Evolutionary conservation across 2,888 invertebrate species (phyloP).

Genomic region (Sphaeridia pumilis): DNA sequence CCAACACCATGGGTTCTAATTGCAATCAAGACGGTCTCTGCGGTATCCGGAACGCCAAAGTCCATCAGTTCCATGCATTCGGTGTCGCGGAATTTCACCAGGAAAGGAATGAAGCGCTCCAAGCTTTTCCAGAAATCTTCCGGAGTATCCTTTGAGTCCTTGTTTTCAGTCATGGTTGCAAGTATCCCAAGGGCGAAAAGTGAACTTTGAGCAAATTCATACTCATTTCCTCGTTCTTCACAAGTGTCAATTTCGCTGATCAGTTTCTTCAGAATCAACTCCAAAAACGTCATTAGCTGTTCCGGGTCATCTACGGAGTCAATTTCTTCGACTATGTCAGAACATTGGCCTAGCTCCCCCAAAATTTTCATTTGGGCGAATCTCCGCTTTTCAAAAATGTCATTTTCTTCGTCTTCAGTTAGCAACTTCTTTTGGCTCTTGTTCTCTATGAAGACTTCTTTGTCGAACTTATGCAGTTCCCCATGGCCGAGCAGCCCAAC

Average conservation of each 20-base stretch:
- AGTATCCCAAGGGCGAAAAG: conserved; percentile 24
- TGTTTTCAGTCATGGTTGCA: conserved; percentile 25
- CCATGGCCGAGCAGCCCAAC: background rate
- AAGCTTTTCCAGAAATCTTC: conserved; percentile 19
- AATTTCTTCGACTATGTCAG: conserved; percentile 23
- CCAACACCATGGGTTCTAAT: conserved; percentile 23
- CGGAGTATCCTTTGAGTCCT: conserved; percentile 4
- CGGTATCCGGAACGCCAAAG: conserved; percentile 21
- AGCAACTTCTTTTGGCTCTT: background rate
- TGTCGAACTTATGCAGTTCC: background rate
- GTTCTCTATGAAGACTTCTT: background rate
- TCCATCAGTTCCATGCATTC: conserved; percentile 10
- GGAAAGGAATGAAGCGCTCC: conserved; percentile 21
- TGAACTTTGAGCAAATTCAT: conserved; percentile 23
- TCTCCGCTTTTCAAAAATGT: conserved; percentile 10
- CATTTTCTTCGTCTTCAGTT: conserved; percentile 6
- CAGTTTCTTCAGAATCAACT: conserved; percentile 26
- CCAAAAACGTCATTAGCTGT: conserved; percentile 21
- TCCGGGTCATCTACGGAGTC: conserved; percentile 16
- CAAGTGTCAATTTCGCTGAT: conserved; percentile 14
- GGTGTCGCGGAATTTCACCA: conserved; percentile 16
- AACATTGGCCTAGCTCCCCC: conserved; percentile 23
- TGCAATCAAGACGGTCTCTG: conserved; percentile 22
- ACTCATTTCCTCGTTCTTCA: conserved; percentile 9
- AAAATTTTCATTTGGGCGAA: conserved; percentile 26